These are phyloP conservation scores for Pocillopora grandis DNA, from an alignment of 92 coral and sea anemone species.

Conservation along the genomic window DNA sequence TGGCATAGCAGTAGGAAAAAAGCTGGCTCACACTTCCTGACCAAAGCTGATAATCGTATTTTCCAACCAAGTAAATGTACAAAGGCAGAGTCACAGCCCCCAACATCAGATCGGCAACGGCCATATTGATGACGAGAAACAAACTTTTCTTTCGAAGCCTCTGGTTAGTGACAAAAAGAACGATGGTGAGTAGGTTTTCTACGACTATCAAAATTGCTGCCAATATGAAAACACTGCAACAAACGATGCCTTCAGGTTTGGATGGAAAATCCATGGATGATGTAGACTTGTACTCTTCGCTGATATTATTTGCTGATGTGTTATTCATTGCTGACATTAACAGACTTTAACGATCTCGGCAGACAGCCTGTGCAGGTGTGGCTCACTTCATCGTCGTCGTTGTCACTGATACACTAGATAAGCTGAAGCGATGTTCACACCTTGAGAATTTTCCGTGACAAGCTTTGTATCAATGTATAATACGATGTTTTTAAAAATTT, in stretches of 20 bases:
- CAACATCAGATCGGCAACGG: constrained; percentile 3
- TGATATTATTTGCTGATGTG: background rate
- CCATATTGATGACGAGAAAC: constrained; percentile 13
- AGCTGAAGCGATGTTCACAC: too few relatives aligned
- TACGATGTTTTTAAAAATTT: too few relatives aligned
- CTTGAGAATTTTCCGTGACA: too few relatives aligned
- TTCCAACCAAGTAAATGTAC: background rate
- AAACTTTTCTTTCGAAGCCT: constrained; percentile 1
- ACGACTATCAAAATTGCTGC: background rate
- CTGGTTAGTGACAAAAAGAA: background rate
- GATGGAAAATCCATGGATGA: background rate
- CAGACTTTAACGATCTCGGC: too few relatives aligned
- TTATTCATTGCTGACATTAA: background rate
- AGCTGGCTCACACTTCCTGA: background rate
- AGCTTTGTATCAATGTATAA: too few relatives aligned
- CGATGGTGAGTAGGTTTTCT: constrained; percentile 2
- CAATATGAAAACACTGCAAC: background rate
- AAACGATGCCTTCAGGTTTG: background rate
- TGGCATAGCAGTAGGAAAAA: background rate
- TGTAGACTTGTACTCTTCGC: background rate
- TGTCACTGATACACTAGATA: too few relatives aligned
- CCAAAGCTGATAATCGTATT: background rate
- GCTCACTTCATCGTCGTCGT: too few relatives aligned
- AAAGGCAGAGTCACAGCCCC: background rate
- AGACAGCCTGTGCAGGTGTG: too few relatives aligned